These are phyloP conservation scores for Cyphomyrmex costatus DNA, from an alignment of 1,140 invertebrate genomes.

Conservation along the genomic window DNA sequence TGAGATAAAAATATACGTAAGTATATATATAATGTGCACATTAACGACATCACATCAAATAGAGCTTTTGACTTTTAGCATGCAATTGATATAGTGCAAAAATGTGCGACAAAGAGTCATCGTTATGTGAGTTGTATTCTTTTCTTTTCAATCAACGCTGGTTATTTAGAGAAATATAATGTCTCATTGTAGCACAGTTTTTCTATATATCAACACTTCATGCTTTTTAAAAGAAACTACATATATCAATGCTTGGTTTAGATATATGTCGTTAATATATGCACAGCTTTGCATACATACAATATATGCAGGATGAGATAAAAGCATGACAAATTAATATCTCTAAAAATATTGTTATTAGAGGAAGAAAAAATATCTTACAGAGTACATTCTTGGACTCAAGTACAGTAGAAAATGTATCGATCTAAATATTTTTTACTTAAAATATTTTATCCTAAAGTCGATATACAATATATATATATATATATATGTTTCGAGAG, in stretches of 20 bases:
- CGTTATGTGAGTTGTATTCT: no score
- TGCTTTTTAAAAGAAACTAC: no score
- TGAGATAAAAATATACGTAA: constrained; percentile 27
- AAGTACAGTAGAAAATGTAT: not conserved
- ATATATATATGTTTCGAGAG: not conserved
- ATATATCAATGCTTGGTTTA: no score
- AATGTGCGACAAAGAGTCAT: no score
- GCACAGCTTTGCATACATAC: not conserved
- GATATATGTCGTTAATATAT: no score
- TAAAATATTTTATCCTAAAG: not conserved
- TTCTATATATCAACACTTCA: no score
- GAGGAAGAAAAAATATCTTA: not conserved
- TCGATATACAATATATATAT: not conserved
- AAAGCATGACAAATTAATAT: not conserved
- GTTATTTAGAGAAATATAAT: no score
- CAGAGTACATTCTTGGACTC: not conserved
- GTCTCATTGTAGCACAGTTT: no score
- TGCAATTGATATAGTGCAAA: no score
- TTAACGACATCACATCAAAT: no score
- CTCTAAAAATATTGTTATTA: not conserved
- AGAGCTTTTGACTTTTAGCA: no score
- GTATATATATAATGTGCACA: not conserved
- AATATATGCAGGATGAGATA: not conserved
- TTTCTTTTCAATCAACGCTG: no score
- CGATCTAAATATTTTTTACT: not conserved